Evolutionary conservation across 23 tunicate species (phyloP).

Genomic region (Styela clava): DNA sequence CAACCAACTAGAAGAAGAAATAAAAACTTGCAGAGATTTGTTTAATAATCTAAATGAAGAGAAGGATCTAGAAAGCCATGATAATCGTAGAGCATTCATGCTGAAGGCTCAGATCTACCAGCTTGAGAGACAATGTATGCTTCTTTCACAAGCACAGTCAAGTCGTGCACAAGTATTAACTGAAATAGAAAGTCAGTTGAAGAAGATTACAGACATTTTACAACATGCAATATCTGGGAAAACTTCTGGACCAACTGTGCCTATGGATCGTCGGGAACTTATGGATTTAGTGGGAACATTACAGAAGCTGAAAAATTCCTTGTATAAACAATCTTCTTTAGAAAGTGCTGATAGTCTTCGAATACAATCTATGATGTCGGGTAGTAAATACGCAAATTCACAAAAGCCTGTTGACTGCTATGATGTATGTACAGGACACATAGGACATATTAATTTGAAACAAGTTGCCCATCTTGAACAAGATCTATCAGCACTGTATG

Average conservation of each 20-base stretch:
- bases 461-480: slow-evolving; percentile 59
- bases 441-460: slow-evolving; percentile 44
- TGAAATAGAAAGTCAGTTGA: slow-evolving; percentile 61
- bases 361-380: slow-evolving; percentile 49
- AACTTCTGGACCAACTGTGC: slow-evolving; percentile 49
- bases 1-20: slow-evolving; percentile 32
- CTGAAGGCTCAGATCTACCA: slow-evolving; percentile 76
- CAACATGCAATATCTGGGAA: slow-evolving; percentile 42
- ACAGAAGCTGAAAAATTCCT: slow-evolving; percentile 52
- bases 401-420: slow-evolving; percentile 39
- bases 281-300: slow-evolving; percentile 33
- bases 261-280: slow-evolving; percentile 35
- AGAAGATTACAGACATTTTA: slow-evolving; percentile 29
- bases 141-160: slow-evolving; percentile 61
- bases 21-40: slow-evolving; percentile 10
- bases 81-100: slow-evolving; percentile 58
- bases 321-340: slow-evolving; percentile 43
- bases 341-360: slow-evolving; percentile 30
- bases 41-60: slow-evolving; percentile 66
- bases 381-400: slow-evolving; percentile 29
- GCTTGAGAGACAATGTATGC: slow-evolving; percentile 86
- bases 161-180: slow-evolving; percentile 41
- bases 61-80: slow-evolving; percentile 50
- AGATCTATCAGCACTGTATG: slow-evolving; percentile 29
- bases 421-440: slow-evolving; percentile 43